These are phyloP conservation scores for Onthophagus sagittarius DNA, from an alignment of 2,888 invertebrate genomes.

Conservation along the genomic window DNA sequence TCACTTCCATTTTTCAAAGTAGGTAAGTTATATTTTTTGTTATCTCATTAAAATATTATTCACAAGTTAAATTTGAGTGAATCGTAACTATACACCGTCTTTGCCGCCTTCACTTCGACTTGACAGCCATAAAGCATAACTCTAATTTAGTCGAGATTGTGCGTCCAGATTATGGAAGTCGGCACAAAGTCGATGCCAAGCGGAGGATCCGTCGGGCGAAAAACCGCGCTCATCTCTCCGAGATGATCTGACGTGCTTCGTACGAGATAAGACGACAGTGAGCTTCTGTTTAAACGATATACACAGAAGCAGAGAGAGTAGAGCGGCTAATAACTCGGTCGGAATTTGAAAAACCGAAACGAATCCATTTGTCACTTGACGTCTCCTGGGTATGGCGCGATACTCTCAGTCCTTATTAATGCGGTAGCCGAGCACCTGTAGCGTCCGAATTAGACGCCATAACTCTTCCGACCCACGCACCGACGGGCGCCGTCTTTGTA, in stretches of 20 bases:
- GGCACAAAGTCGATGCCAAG: neutral
- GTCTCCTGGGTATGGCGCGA: neutral
- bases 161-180: conserved; percentile 23
- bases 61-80: neutral
- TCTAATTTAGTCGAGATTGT: conserved; percentile 26
- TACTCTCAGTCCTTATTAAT: conserved; percentile 27
- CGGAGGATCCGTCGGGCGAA: neutral
- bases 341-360: conserved; percentile 8
- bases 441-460: conserved; percentile 33
- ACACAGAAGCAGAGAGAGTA: neutral
- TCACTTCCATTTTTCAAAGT: no score
- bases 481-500: conserved; percentile 14
- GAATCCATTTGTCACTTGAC: conserved; percentile 9
- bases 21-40: no score
- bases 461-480: conserved; percentile 25
- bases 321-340: neutral
- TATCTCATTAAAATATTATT: no score
- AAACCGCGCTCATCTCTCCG: neutral
- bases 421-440: conserved; percentile 34
- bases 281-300: conserved; percentile 16
- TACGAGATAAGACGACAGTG: conserved; percentile 17
- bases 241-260: conserved; percentile 3
- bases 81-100: conserved; percentile 9
- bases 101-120: conserved; percentile 19
- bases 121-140: conserved; percentile 25